Base-by-base conservation (phyloP, 2,888 invertebrate genomes). In the Serrognathus titanus region DNA sequence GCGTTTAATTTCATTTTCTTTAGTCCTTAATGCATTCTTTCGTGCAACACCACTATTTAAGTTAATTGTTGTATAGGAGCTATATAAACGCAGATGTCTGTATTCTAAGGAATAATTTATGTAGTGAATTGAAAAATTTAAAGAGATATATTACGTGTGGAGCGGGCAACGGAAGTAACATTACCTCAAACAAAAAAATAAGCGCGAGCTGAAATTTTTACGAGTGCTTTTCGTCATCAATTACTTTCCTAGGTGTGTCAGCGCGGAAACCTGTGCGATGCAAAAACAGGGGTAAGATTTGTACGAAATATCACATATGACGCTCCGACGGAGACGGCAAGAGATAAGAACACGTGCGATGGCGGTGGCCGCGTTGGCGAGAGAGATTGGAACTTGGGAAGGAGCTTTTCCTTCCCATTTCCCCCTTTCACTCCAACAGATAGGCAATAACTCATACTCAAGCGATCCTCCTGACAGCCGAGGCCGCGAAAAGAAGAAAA, bases 361-460 rank as follows among this genome's bases (percentile, higher is more conserved):
- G 31, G 37, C 16, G 31, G 20, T 16, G 20, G 40, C 40, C 31
- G 39, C 13, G 62, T 50, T 51, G 40, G 60, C 63, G 57, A 63
- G 60, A 62, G 62, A 69, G 66, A 68, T 69, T 69, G 68, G 66
- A 66, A 64, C 62, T 64, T 63, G 63, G n/a, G 49, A 48, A 66
- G 69, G 69, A 70, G 72, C 69, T 72, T 73, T 75, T 73, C 72
- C 72, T 70, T 69, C 67, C 71, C 72, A 73, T 74, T 74, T 73
- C 73, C 71, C 69, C 70, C 67, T 70, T 73, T 72, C 73, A 72
- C 68, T 65, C 69, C 71, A 72, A 73, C 71, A 74, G 74, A 75
- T 73, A 74, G 73, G 73, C 72, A 74, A 74, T 75, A 75, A 75
- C 69, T 75, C 74, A 75, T 75, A 69, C 68, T 68, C 67, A 66